A percentile compares a stretch with the other conserved stretches of the same genome.
Conservation (phyloP, 2,797 vertebrate genomes). For the Gadopsis marmoratus region DNA sequence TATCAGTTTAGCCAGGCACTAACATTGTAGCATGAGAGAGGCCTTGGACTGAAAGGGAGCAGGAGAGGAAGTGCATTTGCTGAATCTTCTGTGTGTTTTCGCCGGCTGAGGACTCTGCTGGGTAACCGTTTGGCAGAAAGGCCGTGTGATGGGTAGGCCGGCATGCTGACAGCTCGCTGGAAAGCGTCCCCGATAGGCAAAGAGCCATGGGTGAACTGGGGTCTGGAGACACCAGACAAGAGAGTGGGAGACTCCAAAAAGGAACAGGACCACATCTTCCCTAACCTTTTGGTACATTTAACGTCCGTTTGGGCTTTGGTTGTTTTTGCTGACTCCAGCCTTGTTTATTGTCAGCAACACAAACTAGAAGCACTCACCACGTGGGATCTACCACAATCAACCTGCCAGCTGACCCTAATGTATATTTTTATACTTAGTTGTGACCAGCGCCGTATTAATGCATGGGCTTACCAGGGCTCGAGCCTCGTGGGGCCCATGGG, state of each 20-base stretch:
- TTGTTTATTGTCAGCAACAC: slow-evolving; percentile 35
- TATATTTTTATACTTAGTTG: slow-evolving; percentile 32
- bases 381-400: slow-evolving; percentile 22
- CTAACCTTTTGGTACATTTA: not conserved
- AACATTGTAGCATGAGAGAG: slow-evolving; percentile 13
- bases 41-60: not conserved
- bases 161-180: slow-evolving; percentile 45
- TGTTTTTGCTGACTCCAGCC: slow-evolving; percentile 1
- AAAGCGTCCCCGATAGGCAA: slow-evolving; percentile 16
- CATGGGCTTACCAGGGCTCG: too few relatives aligned
- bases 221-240: slow-evolving; percentile 20
- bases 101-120: slow-evolving; percentile 26
- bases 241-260: not conserved
- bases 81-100: slow-evolving; percentile 13
- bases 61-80: slow-evolving; percentile 14
- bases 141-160: slow-evolving; percentile 14
- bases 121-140: slow-evolving; percentile 27
- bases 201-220: slow-evolving; percentile 5
- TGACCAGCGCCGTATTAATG: slow-evolving; percentile 7
- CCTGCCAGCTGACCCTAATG: slow-evolving; percentile 30
- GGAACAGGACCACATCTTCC: not conserved
- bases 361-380: slow-evolving; percentile 24
- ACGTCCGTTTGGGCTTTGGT: not conserved
- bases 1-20: slow-evolving; percentile 20
- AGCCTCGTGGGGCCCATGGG: too few relatives aligned